Evolutionary conservation across 53 echinoderm and acorn worm genomes (phyloP).

Genomic region (Antedon mediterranea): DNA sequence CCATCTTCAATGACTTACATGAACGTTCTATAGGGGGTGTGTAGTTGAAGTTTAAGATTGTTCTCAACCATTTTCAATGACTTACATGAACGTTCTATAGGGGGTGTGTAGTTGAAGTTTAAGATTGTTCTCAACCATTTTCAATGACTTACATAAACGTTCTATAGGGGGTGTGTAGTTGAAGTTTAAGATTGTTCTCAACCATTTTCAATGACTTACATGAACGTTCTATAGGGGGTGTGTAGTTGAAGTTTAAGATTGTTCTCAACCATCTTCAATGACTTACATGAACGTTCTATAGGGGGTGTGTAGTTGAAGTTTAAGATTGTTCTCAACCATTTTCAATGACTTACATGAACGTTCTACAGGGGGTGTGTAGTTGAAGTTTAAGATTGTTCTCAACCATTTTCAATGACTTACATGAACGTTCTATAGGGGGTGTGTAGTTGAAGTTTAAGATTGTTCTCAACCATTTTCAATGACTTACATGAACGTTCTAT

Average conservation of each 20-base stretch:
- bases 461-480: not conserved
- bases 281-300: conserved; percentile 63
- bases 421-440: conserved; percentile 55
- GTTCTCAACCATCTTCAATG: not conserved
- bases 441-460: conserved; percentile 29
- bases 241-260: conserved; percentile 29
- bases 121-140: not conserved
- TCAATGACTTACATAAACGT: conserved; percentile 54
- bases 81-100: conserved; percentile 55
- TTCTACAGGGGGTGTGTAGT: conserved; percentile 53
- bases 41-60: conserved; percentile 25
- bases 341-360: conserved; percentile 52
- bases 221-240: conserved; percentile 51
- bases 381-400: conserved; percentile 8
- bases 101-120: conserved; percentile 58
- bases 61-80: not conserved
- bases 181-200: conserved; percentile 4
- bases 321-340: not conserved
- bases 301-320: conserved; percentile 55
- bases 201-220: conserved; percentile 36
- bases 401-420: conserved; percentile 34
- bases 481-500: conserved; percentile 62
- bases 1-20: conserved; percentile 36
- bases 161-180: conserved; percentile 56
- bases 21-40: conserved; percentile 54